Evolutionary conservation across 2,797 vertebrate species (phyloP), one percentile per base, ranked within the genome.

Genomic region (Cossypha heuglini): DNA sequence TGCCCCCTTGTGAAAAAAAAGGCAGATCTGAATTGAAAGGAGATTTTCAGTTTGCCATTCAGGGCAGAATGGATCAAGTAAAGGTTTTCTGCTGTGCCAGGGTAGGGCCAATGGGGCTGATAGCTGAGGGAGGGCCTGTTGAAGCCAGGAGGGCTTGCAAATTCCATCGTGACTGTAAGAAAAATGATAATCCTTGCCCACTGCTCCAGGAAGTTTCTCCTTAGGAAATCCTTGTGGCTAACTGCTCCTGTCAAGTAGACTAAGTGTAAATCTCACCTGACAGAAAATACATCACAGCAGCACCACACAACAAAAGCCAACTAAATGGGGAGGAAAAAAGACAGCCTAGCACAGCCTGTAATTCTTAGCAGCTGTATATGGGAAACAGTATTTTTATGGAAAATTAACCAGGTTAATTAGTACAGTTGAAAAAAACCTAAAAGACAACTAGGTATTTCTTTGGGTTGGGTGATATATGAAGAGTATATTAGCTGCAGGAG

Each of bases 231-330:
- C 85, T 91, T 90, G 89, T 63, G 85, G 87, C 89, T 93, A 93
- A 95, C 89, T 81, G 89, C 77, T 96, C 79, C 91, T 94, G 91
- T 93, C 96, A 96, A 92, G 85, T 26, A 54, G 75, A 72, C 86
- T 91, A 75, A 52, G 91, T 86, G 87, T 93, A 96, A 97, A 96
- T 97, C 93, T 93, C 86, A 91, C 84, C 85, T 96, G 94, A 90
- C 94, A 94, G 86, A 91, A 95, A 88, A 97, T 83, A 94, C 28
- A 96, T 96, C 91, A 94, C 71, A 46, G 75, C 49, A 88, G 72
- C 51, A 94, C 45, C 28, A 31, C 57, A 43, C 40, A 93, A 87
- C 63, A 88, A 88, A 87, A 81, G 52, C 17, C 77, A 77, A 7
- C 75, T 80, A 85, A 92, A 93, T 48, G 31, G 26, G n/a, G 29